Percentiles rank a stretch among this genome's conserved stretches.
Conservation (phyloP, 2,888 invertebrate genomes). For the Cheilosia vulpina region DNA sequence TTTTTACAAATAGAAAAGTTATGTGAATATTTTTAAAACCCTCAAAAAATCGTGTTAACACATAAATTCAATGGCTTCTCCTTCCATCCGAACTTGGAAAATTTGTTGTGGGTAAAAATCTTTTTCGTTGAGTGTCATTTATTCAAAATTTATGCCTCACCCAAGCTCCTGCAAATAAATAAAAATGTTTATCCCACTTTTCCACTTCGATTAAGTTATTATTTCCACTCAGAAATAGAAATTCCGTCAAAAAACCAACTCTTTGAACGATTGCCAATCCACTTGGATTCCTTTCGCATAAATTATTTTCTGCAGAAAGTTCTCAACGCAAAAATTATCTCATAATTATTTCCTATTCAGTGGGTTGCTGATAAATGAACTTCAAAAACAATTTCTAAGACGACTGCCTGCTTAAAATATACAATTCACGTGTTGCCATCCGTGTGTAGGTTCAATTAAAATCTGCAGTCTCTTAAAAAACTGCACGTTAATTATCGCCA, state of each 20-base stretch:
- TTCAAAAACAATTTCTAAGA: slow-evolving; percentile 1
- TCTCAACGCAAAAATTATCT: slow-evolving; percentile 25
- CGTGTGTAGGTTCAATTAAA: slow-evolving; percentile 43
- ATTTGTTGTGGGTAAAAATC: too few species aligned
- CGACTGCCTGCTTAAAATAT: neutral
- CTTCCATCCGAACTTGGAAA: too few species aligned
- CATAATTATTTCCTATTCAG: slow-evolving; percentile 64
- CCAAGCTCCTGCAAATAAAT: neutral
- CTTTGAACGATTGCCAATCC: slow-evolving; percentile 48
- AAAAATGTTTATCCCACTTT: neutral
- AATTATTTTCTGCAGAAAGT: slow-evolving; percentile 9
- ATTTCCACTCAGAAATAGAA: neutral
- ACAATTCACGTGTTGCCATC: slow-evolving; percentile 42
- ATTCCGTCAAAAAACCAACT: slow-evolving; percentile 11
- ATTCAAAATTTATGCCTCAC: too few species aligned
- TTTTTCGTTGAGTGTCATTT: too few species aligned
- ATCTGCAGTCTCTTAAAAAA: slow-evolving; percentile 31
- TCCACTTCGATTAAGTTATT: slow-evolving; percentile 12
- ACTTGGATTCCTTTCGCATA: slow-evolving; percentile 22
- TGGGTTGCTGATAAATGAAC: slow-evolving; percentile 44
- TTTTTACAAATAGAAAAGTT: too few species aligned
- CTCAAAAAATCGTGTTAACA: too few species aligned
- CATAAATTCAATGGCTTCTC: too few species aligned
- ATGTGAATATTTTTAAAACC: too few species aligned
- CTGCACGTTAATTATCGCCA: slow-evolving; percentile 43